Percentiles rank a stretch among this genome's conserved stretches.
These are phyloP conservation scores for Pachyuromys duprasi DNA, from an alignment of 2,797 vertebrate genomes.

Conservation along the genomic window DNA sequence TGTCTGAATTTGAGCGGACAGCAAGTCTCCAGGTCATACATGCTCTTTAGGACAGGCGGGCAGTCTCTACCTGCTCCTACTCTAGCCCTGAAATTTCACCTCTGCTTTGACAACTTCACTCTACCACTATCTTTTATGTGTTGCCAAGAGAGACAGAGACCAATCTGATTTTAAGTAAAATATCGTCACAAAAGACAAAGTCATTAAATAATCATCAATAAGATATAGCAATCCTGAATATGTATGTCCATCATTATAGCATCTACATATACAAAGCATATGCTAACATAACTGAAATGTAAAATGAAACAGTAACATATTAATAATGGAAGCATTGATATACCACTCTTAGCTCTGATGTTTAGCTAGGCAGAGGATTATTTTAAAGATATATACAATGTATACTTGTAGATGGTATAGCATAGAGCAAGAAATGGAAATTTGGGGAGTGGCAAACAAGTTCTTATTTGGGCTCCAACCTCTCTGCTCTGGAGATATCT, in stretches of 20 bases:
- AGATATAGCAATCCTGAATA: not conserved
- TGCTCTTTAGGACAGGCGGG: not conserved
- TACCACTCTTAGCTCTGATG: not conserved
- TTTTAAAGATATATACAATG: not conserved
- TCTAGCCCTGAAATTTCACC: not conserved
- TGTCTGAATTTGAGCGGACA: not conserved
- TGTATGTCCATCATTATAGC: not conserved
- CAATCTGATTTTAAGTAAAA: not conserved
- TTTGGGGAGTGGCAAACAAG: not conserved
- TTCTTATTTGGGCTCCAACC: not conserved
- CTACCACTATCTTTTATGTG: not conserved
- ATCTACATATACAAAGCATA: not conserved
- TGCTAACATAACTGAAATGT: not conserved
- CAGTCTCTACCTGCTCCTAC: fast-evolving
- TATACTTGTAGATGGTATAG: not conserved
- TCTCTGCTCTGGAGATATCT: not conserved
- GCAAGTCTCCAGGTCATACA: not conserved
- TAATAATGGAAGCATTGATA: not conserved
- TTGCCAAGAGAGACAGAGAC: not conserved
- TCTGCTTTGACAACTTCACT: not conserved
- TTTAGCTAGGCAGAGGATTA: not conserved
- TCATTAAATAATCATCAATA: not conserved
- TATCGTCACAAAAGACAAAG: not conserved
- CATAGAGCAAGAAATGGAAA: not conserved
- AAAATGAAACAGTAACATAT: not conserved